Base-by-base conservation (phyloP, 2,888 invertebrate species). In the Galerucella pusilla region DNA sequence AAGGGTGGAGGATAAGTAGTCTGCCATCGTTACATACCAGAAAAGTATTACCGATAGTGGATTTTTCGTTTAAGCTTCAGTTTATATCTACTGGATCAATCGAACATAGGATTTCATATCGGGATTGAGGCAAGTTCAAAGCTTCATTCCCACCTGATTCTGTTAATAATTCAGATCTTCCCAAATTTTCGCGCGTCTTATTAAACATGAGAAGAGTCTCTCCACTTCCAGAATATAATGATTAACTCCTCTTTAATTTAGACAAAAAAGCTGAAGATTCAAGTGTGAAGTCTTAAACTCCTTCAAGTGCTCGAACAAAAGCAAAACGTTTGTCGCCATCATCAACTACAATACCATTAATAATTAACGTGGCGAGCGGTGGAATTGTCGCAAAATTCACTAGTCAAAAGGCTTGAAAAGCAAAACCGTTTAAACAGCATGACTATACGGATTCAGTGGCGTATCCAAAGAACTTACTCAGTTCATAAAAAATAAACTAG, bases 261-360 rank as follows among this genome's bases (percentile, higher is more conserved):
- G n/a, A 46, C 52, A 65, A 46, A 46, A 66, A n/a, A 20, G 9
- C 14, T 65, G n/a, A 63, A 45, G 10, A 54, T 46, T 28, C 66
- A 66, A 71, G 71, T 71, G 66, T 57, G 59, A 72, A 70, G 45
- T 49, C 64, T 69, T 75, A 61, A 75, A 72, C 72, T 59, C 72
- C 72, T 69, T 65, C 64, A 75, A 72, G 66, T 69, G 61, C 64
- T 52, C 59, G 68, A 73, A 75, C 75, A 75, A 75, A 75, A 71
- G 69, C 49, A 52, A 72, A 71, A 60, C 75, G 72, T 72, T 75
- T 61, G 72, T 75, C 75, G 75, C 59, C 67, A 66, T 68, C 64
- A 63, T 73, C 70, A 70, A 64, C 70, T 64, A 72, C 75, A 75
- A 75, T 71, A 46, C 72, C 75, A 75, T 75, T 73, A 75, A 75